These are phyloP conservation scores for Berghia stephanieae DNA, from an alignment of 1,140 invertebrate species.

Conservation along the genomic window DNA sequence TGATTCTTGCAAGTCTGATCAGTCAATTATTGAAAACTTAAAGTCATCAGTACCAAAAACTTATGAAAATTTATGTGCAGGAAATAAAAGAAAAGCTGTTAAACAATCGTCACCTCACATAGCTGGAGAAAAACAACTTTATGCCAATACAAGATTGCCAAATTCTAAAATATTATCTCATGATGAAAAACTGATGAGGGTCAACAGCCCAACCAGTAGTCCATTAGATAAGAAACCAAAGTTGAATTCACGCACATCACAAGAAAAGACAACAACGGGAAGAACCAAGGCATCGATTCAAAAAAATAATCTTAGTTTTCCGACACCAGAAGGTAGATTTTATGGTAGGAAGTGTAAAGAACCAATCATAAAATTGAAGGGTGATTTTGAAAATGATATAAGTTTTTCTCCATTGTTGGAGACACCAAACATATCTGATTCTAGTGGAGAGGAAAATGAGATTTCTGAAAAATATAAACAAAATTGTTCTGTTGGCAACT, in stretches of 20 bases:
- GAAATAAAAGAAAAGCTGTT: neutral
- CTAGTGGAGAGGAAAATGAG: too few species aligned
- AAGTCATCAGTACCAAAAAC: neutral
- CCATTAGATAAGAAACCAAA: slow-evolving; percentile 21
- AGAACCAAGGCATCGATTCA: neutral
- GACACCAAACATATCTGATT: too few species aligned
- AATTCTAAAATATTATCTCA: too few species aligned
- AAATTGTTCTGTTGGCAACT: too few species aligned
- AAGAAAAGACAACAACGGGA: too few species aligned
- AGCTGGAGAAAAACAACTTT: neutral
- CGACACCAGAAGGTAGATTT: neutral
- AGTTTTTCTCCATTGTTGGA: too few species aligned
- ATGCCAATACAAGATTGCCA: too few species aligned
- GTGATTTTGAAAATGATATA: neutral
- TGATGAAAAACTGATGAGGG: neutral
- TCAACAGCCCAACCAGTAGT: neutral
- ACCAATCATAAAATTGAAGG: neutral
- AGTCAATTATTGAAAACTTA: neutral
- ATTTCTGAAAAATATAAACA: too few species aligned
- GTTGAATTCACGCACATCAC: too few species aligned
- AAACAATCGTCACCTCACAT: neutral
- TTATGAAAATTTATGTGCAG: neutral
- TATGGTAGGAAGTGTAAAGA: neutral
- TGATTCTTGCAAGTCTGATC: too few species aligned
- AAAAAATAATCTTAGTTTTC: neutral